Evolutionary conservation across 1,140 invertebrate genomes (phyloP).

Genomic region (Heliconius hewitsoni): DNA sequence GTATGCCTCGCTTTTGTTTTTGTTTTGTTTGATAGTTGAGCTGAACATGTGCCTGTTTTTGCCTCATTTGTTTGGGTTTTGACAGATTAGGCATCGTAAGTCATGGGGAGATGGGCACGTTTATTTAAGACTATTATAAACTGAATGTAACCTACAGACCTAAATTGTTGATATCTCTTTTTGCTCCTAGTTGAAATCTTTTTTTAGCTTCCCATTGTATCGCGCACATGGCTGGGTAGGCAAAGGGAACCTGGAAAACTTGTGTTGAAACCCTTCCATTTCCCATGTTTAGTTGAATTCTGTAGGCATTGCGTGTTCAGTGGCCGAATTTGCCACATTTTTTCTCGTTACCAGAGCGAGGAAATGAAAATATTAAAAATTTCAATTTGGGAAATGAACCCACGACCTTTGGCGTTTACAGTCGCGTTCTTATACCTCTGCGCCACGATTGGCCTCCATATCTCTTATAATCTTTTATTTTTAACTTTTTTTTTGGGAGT

Average conservation of each 20-base stretch:
- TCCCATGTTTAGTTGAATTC: no score
- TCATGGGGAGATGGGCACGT: neutral
- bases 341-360: no score
- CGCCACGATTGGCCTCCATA: neutral
- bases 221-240: no score
- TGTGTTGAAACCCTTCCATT: no score
- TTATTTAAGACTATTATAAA: neutral
- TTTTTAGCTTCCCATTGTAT: no score
- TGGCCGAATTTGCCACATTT: no score
- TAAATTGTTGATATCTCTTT: neutral
- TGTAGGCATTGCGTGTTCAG: no score
- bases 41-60: constrained; percentile 41
- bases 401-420: no score
- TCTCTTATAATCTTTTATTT: neutral
- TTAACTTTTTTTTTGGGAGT: neutral
- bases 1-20: constrained; percentile 51
- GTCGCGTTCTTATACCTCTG: no score
- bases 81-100: constrained; percentile 36
- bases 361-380: no score
- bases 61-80: constrained; percentile 25
- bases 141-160: neutral
- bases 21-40: constrained; percentile 53
- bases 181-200: neutral
- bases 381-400: no score
- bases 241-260: no score